Base-by-base conservation (phyloP, 2,888 invertebrate species). In the Dasypogon diadema region DNA sequence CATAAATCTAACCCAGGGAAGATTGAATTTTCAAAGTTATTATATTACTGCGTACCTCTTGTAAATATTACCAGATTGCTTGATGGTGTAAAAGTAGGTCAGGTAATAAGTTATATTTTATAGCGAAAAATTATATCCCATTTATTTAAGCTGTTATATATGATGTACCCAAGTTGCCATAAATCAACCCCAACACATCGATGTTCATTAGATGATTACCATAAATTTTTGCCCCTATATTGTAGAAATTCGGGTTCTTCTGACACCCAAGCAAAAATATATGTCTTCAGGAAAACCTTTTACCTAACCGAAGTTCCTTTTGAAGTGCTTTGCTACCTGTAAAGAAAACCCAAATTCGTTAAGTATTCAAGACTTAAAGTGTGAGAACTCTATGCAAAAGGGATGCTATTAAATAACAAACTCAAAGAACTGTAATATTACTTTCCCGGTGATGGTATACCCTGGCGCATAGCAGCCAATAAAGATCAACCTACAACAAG, bases 171-270 rank as follows among this genome's bases (percentile, higher is more conserved):
- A n/a, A 48, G 14, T 16, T 24, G 26, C 26, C n/a, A 68, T 68
- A 68, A 48, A 68, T 68, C 65, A 68, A 46, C 46, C 63, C 65
- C 24, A 34, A 21, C 24, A 51, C 34, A 70, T 70, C 54, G 70
- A 70, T 54, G 30, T 70, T 70, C 54, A 54, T 34, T 51, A 12
- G 37, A 54, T 34, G 70, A 70, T 70, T 70, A 30, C 70, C 70
- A 70, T 70, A 70, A 70, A 70, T 70, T 70, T 70, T 21, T 70
- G 26, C 26, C 54, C 34, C 51, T 34, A 54, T 34, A 70, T 30
- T 54, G 70, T 21, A 30, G 54, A 70, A 70, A 70, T 30, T 70
- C 26, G 54, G 51, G n/a, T n/a, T 21, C 54, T 30, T 54, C 22
- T 12, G 65, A 68, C 65, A 46, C 24, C 26, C 65, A 68, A 48